phyloP scores from a whole-genome alignment of 2,797 vertebrate genomes.

The Falco novaeseelandiae region DNA sequence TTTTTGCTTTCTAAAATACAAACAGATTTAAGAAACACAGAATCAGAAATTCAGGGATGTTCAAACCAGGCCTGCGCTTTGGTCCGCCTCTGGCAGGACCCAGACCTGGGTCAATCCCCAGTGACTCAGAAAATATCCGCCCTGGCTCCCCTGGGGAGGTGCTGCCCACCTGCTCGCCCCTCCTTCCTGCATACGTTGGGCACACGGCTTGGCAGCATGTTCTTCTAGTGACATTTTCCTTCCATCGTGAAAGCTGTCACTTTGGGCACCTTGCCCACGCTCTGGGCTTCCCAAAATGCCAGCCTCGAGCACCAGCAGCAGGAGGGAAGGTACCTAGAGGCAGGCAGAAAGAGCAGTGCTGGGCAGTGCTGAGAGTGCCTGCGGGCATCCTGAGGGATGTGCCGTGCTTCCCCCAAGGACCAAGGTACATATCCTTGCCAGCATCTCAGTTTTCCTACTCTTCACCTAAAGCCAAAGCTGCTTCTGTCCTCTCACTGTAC shows the following conservation, averaged over 20 bases:
- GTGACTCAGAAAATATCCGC: accelerated
- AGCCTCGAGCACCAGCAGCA: background rate
- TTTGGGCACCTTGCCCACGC: background rate
- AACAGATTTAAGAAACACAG: background rate
- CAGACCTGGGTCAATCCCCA: background rate
- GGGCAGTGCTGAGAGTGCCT: accelerated
- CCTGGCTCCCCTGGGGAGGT: background rate
- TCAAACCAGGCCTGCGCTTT: background rate
- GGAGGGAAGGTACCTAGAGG: background rate
- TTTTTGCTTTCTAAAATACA: background rate
- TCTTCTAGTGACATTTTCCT: background rate
- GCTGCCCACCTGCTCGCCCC: background rate
- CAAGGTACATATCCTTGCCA: accelerated
- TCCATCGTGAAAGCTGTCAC: background rate
- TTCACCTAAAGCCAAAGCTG: background rate
- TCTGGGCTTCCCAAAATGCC: background rate
- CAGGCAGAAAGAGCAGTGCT: accelerated
- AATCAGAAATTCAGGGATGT: background rate
- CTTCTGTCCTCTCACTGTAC: background rate
- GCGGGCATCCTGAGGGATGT: background rate
- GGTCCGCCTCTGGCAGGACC: background rate
- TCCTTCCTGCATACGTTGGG: accelerated
- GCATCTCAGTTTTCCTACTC: background rate
- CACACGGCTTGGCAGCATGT: background rate
- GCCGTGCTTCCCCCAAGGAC: background rate